Evolutionary conservation across 2,113 vertebrate species (phyloP), one percentile per base, ranked within the genome.

Genomic region (Excalfactoria chinensis): DNA sequence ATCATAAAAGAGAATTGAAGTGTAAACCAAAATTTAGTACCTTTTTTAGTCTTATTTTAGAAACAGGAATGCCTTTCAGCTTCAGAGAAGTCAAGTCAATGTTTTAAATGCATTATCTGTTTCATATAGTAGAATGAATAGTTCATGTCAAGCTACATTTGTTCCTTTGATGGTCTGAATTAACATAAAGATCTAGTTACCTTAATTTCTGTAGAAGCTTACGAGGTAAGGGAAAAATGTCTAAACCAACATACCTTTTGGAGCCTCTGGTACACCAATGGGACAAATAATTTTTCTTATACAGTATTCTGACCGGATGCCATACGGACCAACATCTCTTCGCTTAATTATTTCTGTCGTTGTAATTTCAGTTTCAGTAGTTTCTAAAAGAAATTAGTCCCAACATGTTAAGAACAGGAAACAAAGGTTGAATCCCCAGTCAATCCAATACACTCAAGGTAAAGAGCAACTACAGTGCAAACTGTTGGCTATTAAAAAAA

Each of bases 311-410:
- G 99, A 99, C 40, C 99, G 99, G 95, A 99, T 99, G 75, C 99
- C 99, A 5, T 99, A 99, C 0, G 99, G 99, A 64, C 99, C 99
- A 84, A 99, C 99, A 74, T 99, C 99, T 79, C 99, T 98, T 22
- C 99, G 97, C 91, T 99, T 99, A 96, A 99, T 99, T 95, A 99
- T 99, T 98, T 99, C 99, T 9, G 99, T 99, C 73, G 99, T 99
- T 84, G 98, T 99, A 96, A 99, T 99, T 97, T 99, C 99, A 19
- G 98, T 99, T 71, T 99, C 99, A 13, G 99, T 98, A 23, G 99
- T 99, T 98, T 99, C 99, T 99, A 97, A 95, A 94, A 98, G 41
- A 86, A 93, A 92, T 87, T 32, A 96, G 93, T 94, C 92, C 87
- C 70, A 81, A 51, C 10, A 41, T 19, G 28, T 90, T 70, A 89